Base-by-base conservation (phyloP, 2,888 invertebrate species). In the Unio pictorum region DNA sequence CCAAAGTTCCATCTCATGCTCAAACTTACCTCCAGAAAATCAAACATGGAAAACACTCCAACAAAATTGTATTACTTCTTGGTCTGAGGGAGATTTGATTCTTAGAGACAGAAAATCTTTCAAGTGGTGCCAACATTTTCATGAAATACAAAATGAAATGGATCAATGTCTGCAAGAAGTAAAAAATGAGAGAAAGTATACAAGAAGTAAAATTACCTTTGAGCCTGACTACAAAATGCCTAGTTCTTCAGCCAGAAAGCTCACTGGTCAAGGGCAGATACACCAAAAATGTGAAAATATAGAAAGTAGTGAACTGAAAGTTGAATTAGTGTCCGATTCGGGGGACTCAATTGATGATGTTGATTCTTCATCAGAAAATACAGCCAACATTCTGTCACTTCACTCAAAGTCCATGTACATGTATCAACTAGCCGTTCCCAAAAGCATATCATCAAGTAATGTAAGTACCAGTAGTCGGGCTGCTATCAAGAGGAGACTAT, bases 131-230 rank as follows among this genome's bases (percentile, higher is more conserved):
- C 80, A 82, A 45, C 74, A 84, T 62, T 84, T 83, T 66, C 81
- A 80, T 61, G 81, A 86, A 73, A 86, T 86, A 59, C 85, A 86
- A 71, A 79, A 79, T 61, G 86, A 85, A 71, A 86, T 86, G 86
- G 84, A 86, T 61, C 78, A 76, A 63, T 84, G 84, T 65, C 58
- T 77, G 23, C 55, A 71, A 23, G 77, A 77, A 64, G n/a, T 70
- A 20, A 68, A 30, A 23, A 26, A 30, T n/a, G 77, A 77, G 62
- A 71, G 64, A 55, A 74, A 73, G 60, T 45, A 62, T 45, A 45
- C 45, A 45, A 45, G 15, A 45, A 45, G 45, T 45, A 45, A 45
- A 45, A 15, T 45, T 15, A 45, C 2, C 15, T 45, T 45, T 15
- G 45, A 11, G 11, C 11, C 15, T 45, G 45, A 45, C 45, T 15